Percentiles rank a stretch among this genome's conserved stretches.
Conservation (phyloP, 2,113 vertebrate species). For the Austrofundulus limnaeus region DNA sequence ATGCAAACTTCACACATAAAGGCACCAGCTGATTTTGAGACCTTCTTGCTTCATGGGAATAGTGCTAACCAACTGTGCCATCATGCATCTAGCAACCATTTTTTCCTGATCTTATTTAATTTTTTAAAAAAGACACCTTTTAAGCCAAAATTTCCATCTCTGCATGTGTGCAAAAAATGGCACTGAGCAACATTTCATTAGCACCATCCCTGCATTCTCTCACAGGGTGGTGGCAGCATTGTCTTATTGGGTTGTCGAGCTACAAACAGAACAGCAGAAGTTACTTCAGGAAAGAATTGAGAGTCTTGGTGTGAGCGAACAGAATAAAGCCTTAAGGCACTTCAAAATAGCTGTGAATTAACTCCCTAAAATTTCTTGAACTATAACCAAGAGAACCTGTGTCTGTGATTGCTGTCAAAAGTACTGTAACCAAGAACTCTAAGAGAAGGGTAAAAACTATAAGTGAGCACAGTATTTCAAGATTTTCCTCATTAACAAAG, state of each 20-base stretch:
- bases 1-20: no score
- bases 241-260: background rate
- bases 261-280: background rate
- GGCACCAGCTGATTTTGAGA: no score
- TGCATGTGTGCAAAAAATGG: no score
- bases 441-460: background rate
- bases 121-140: no score
- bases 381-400: background rate
- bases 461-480: no score
- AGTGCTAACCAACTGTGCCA: no score
- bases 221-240: background rate
- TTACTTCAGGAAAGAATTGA: background rate
- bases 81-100: no score
- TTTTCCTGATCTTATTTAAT: no score
- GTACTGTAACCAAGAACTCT: background rate
- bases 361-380: background rate
- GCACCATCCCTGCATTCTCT: background rate
- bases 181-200: background rate
- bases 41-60: no score
- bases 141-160: no score
- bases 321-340: background rate
- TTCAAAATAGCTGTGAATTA: background rate
- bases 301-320: background rate
- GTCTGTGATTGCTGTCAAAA: background rate
- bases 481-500: no score